Percentiles rank a stretch among this genome's conserved stretches.
phyloP scores from a whole-genome alignment of 2,797 vertebrate species.

The Enteromius mattozi region DNA sequence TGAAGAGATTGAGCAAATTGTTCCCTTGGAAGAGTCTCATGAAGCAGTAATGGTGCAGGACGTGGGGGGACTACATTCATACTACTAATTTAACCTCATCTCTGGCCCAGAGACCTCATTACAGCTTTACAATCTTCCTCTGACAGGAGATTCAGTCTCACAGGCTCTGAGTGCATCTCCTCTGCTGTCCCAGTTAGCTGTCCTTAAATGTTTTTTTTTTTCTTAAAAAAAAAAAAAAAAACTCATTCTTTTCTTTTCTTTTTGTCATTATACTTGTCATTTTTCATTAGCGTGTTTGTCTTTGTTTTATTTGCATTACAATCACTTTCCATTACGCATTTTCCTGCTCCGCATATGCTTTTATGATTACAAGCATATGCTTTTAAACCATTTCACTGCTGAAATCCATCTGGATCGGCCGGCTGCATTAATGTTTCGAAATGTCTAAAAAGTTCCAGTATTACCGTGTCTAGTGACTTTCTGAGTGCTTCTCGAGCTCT shows the following conservation, averaged over 20 bases:
- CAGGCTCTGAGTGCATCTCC: conserved; percentile 16
- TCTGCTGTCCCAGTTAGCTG: conserved; percentile 14
- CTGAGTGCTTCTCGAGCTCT: conserved; percentile 13
- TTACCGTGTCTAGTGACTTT: conserved; percentile 4
- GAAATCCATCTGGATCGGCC: conserved; percentile 25
- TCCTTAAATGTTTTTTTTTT: neutral
- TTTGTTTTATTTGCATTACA: conserved; percentile 31
- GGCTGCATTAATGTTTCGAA: conserved; percentile 13
- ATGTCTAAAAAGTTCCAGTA: conserved; percentile 15
- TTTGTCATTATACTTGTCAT: conserved; percentile 20
- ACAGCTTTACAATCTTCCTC: conserved; percentile 33
- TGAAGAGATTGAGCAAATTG: conserved; percentile 7
- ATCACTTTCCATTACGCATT: conserved; percentile 23
- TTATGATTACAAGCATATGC: conserved; percentile 37
- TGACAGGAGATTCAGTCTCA: conserved; percentile 6
- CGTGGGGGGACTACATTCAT: conserved; percentile 4
- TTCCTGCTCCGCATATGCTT: conserved; percentile 9
- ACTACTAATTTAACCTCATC: conserved; percentile 16
- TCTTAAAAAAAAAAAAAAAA: conserved; percentile 8
- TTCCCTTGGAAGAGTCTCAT: conserved; percentile 5
- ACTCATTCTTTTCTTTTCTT: neutral
- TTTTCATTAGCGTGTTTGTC: conserved; percentile 19
- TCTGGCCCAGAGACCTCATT: conserved; percentile 38
- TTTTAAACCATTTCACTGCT: conserved; percentile 19
- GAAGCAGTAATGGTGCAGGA: conserved; percentile 16